Evolutionary conservation across 2,888 invertebrate genomes (phyloP).

Genomic region (Drosophila antonietae): DNA sequence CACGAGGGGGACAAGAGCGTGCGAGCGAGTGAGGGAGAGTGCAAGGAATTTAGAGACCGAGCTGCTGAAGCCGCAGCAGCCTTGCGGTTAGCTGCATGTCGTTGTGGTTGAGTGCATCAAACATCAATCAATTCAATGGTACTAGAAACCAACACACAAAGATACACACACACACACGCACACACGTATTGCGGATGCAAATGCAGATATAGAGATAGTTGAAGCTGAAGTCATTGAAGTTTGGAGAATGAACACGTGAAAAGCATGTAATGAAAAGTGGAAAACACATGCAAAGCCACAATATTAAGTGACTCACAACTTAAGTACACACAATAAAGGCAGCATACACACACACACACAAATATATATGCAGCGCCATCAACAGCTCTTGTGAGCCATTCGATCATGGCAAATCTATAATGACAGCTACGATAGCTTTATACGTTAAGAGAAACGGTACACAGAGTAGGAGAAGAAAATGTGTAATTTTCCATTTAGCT

Average conservation of each 20-base stretch:
- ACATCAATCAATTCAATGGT: constrained; percentile 79
- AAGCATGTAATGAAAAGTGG: constrained; percentile 69
- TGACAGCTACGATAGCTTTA: constrained; percentile 69
- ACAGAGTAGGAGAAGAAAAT: constrained; percentile 17
- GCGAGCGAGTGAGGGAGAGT: not conserved
- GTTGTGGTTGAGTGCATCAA: constrained; percentile 78
- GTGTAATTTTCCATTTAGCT: constrained; percentile 29
- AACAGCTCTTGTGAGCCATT: constrained; percentile 64
- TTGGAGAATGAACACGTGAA: constrained; percentile 52
- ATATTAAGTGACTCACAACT: constrained; percentile 69
- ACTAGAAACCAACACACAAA: constrained; percentile 55
- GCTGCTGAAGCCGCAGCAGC: constrained; percentile 40
- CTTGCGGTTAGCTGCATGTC: constrained; percentile 76
- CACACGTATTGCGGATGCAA: constrained; percentile 14
- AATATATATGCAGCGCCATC: constrained; percentile 35
- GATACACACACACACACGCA: constrained; percentile 18
- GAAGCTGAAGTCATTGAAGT: constrained; percentile 52
- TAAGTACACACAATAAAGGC: constrained; percentile 51
- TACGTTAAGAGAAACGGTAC: constrained; percentile 28
- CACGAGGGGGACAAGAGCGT: not conserved
- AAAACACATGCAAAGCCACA: constrained; percentile 63
- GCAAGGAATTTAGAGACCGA: constrained; percentile 6
- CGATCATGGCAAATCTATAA: constrained; percentile 75
- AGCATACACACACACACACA: constrained; percentile 22
- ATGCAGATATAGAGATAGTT: constrained; percentile 26